Evolutionary conservation across 64 coral and sea anemone species (phyloP), one percentile per base, ranked within the genome.

Genomic region (Montipora cactus): DNA sequence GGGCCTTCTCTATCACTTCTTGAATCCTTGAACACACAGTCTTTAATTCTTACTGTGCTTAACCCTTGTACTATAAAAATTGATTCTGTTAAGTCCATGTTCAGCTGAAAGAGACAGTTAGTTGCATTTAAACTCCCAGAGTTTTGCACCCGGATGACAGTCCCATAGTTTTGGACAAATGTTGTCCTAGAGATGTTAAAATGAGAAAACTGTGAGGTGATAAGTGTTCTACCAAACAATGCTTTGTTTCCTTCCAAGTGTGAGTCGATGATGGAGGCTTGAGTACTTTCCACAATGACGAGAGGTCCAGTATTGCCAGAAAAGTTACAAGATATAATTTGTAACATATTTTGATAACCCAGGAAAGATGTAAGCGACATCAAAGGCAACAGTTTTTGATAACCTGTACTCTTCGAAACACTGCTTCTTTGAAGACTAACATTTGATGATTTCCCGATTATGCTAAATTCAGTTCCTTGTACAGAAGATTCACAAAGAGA

Each of bases 201-300:
- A 70, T 49, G 64, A 70, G 81, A 84, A 84, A 85, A 67, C 21
- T 85, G 66, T 47, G 44, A 67, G 10, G 66, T 85, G 46, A 85
- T 11, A 10, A 85, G 66, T 19, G 47, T 50, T n/a, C 16, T 12
- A 0, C 18, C 62, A 49, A 58, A 48, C 18, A 4, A n/a, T 70
- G 5, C 81, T 5, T 20, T 85, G 64, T 85, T 85, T 20, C 16
- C 64, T 49, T 85, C 62, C 0, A 85, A 70, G 44, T 49, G 7
- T 22, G 81, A 85, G 46, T 46, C 8, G 37, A 71, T 67, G n/a
- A 85, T 85, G 19, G 81, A 70, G 7, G 44, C 64, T 71, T 37
- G 52, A 69, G 64, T 19, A 21, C 14, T 49, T 71, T 4, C 64
- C 18, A 70, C 64, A 20, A 21, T 20, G 15, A 85, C 4, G 5